Percentiles rank a stretch among this genome's conserved stretches.
Evolutionary conservation across 2,888 invertebrate genomes (phyloP).

Genomic region (Listrodromus nycthemerus): DNA sequence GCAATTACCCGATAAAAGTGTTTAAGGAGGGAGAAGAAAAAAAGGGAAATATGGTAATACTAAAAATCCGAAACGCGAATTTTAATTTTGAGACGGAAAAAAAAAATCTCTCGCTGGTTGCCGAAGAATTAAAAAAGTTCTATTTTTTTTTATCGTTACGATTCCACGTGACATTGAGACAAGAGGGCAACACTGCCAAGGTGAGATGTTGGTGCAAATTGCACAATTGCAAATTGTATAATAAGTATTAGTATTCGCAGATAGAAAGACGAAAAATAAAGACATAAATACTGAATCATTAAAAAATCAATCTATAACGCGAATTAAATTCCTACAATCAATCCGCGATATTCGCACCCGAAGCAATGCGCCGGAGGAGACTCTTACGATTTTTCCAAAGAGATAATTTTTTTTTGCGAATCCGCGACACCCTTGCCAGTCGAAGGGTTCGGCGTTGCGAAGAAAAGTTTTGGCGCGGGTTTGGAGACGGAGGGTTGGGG

Average conservation of each 20-base stretch:
- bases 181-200: too few relatives aligned
- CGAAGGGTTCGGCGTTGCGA: slow-evolving; percentile 22
- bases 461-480: slow-evolving; percentile 50
- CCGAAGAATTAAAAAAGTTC: too few relatives aligned
- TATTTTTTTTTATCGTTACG: too few relatives aligned
- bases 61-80: too few relatives aligned
- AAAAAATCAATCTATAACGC: neutral
- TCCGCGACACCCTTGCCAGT: neutral
- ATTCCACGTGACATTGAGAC: too few relatives aligned
- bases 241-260: neutral
- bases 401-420: neutral
- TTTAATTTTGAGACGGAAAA: too few relatives aligned
- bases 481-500: slow-evolving; percentile 6
- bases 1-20: slow-evolving; percentile 3
- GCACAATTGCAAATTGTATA: too few relatives aligned
- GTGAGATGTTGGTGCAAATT: too few relatives aligned
- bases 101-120: too few relatives aligned
- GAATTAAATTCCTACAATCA: slow-evolving; percentile 17
- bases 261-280: too few relatives aligned
- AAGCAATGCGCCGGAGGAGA: slow-evolving; percentile 34
- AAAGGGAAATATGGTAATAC: too few relatives aligned
- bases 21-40: neutral
- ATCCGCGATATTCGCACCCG: slow-evolving; percentile 38
- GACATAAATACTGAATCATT: neutral
- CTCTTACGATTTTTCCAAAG: slow-evolving; percentile 23